A percentile compares a stretch with the other conserved stretches of the same genome.
Conservation (phyloP, 2,113 vertebrate species). For the Philantomba maxwellii region DNA sequence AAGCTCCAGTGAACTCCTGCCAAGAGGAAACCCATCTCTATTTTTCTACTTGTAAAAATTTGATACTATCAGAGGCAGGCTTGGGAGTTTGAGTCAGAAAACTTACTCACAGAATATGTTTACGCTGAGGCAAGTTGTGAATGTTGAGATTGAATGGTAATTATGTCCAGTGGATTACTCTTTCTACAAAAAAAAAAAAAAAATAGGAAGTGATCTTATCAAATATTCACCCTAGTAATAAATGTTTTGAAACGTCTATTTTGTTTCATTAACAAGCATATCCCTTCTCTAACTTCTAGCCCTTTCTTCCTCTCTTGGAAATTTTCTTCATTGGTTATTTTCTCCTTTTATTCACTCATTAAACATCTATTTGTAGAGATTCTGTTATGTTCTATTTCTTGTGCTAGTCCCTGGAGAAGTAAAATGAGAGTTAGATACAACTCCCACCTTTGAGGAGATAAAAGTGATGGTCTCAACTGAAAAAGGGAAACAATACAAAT, state of each 20-base stretch:
- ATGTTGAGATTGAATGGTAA: background rate
- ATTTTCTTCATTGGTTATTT: background rate
- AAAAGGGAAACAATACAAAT: background rate
- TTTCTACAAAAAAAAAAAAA: background rate
- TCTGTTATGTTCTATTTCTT: background rate
- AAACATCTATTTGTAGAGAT: background rate
- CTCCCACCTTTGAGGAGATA: background rate
- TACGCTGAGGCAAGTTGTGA: background rate
- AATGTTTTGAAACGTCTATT: background rate
- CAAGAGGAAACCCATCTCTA: background rate
- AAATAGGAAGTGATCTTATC: background rate
- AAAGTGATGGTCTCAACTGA: background rate
- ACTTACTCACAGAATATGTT: background rate
- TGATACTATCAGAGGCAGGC: background rate
- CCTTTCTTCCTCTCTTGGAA: background rate
- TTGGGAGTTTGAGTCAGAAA: background rate
- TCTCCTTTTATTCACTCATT: background rate
- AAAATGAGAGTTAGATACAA: background rate
- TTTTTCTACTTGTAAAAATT: background rate
- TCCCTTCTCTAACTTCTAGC: background rate
- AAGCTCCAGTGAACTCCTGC: background rate
- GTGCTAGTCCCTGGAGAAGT: background rate
- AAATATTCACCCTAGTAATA: background rate
- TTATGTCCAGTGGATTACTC: background rate
- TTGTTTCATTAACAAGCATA: background rate